Evolutionary conservation across 1,140 invertebrate species (phyloP).

Genomic region (Armadillidium nasatum): DNA sequence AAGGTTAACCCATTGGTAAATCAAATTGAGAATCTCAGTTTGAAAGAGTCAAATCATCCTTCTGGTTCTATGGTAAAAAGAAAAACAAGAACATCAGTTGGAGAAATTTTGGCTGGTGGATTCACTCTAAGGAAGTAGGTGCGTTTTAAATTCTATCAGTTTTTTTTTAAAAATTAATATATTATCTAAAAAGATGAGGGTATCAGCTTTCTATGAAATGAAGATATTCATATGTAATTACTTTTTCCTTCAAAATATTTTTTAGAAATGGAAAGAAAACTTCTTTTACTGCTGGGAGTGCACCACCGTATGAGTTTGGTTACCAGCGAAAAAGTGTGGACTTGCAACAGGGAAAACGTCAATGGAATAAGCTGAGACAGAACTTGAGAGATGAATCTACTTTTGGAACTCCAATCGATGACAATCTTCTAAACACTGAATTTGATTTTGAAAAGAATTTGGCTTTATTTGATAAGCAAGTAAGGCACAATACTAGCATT

Average conservation of each 20-base stretch:
- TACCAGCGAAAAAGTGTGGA: not conserved
- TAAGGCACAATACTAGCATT: conserved; percentile 34
- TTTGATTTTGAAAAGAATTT: conserved; percentile 92
- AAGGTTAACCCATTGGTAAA: not conserved
- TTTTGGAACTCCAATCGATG: conserved; percentile 58
- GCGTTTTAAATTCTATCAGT: not conserved
- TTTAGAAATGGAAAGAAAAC: not conserved
- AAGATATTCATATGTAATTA: not conserved
- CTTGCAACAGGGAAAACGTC: conserved; percentile 48
- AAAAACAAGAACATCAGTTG: conserved; percentile 8
- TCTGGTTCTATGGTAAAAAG: conserved; percentile 3
- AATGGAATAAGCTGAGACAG: conserved; percentile 50
- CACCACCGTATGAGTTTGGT: not conserved
- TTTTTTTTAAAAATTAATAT: no score
- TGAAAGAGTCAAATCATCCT: not conserved
- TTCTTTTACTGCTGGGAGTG: not conserved
- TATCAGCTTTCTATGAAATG: not conserved
- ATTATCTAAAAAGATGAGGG: no score
- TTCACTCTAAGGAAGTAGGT: not conserved
- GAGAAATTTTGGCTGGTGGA: not conserved
- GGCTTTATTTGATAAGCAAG: conserved; percentile 77
- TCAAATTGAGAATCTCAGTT: not conserved
- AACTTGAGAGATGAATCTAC: conserved; percentile 56
- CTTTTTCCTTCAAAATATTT: not conserved
- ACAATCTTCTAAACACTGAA: conserved; percentile 60